Evolutionary conservation across 2,797 vertebrate genomes (phyloP).

Genomic region (Erithacus rubecula): DNA sequence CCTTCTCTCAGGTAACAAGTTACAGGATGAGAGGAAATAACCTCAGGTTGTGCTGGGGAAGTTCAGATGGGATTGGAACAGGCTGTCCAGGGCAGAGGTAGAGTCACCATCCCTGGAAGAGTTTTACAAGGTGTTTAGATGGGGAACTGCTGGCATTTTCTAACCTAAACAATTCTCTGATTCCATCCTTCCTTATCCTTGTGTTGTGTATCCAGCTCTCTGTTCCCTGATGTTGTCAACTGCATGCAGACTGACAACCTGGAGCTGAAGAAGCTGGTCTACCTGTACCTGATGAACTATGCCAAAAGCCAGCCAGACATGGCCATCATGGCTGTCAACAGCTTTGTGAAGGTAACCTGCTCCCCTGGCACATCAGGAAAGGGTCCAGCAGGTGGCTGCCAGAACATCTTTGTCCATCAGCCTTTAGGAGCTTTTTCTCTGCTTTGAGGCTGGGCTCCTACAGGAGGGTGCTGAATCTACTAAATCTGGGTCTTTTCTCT

Average conservation of each 20-base stretch:
- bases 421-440: neutral
- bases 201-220: conserved; percentile 76
- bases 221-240: conserved; percentile 98
- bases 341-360: conserved; percentile 92
- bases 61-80: neutral
- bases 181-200: neutral
- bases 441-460: neutral
- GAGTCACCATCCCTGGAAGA: neutral
- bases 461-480: neutral
- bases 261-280: conserved; percentile 97
- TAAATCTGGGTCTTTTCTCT: neutral
- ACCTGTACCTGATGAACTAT: conserved; percentile 98
- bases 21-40: neutral
- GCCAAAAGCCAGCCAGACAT: conserved; percentile 99
- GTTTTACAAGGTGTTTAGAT: neutral
- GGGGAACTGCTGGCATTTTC: neutral
- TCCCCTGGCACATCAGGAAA: neutral
- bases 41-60: neutral
- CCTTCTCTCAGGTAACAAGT: neutral
- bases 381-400: neutral
- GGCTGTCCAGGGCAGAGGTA: neutral
- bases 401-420: neutral
- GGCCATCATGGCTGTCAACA: conserved; percentile 99
- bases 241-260: conserved; percentile 99
- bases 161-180: neutral